phyloP scores from a whole-genome alignment of 2,113 vertebrate species.

The Eulacestoma nigropectus region DNA sequence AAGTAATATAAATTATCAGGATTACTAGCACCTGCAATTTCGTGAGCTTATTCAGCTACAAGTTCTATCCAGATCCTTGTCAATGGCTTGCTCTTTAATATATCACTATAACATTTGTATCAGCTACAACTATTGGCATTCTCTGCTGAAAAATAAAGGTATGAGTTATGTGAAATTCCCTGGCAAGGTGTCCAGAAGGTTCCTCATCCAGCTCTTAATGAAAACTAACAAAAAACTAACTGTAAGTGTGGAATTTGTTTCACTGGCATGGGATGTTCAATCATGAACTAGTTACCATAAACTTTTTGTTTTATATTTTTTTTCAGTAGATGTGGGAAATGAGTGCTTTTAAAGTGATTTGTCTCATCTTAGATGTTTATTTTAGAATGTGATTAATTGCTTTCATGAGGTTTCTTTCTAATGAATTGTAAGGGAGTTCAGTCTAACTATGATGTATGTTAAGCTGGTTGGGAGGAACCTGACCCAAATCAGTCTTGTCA shows the following conservation, averaged over 20 bases:
- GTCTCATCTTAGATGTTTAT: neutral
- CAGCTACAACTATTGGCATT: neutral
- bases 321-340: neutral
- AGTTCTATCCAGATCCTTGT: neutral
- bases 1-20: neutral
- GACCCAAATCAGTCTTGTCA: neutral
- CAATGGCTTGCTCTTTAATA: neutral
- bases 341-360: neutral
- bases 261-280: neutral
- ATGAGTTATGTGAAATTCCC: neutral
- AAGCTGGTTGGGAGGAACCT: neutral
- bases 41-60: rapidly evolving
- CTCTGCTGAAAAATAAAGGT: neutral
- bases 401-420: neutral
- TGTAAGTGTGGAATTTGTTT: neutral
- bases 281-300: neutral
- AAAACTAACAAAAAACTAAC: neutral
- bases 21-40: neutral
- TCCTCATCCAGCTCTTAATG: neutral
- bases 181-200: neutral
- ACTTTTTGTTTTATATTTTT: neutral
- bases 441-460: neutral
- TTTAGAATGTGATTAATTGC: neutral
- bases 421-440: neutral
- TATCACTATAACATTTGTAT: neutral